Base-by-base conservation (phyloP, 2,888 invertebrate genomes). In the Ophioninae sp. region DNA sequence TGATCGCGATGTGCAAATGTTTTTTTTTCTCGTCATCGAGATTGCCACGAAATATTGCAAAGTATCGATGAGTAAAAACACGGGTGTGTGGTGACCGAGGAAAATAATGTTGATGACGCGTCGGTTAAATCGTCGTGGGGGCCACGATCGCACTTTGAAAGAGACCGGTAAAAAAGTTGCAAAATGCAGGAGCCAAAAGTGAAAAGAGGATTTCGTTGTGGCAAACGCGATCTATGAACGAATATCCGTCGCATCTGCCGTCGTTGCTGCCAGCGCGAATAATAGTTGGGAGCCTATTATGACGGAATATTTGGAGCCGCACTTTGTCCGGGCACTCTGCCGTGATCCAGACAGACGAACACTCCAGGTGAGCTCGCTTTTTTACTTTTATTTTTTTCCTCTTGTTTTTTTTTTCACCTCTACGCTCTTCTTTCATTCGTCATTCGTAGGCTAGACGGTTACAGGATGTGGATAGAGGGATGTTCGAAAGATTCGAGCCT, bases 251-350 rank as follows among this genome's bases (percentile, higher is more conserved):
- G 80, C 73, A 75, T 69, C 82, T 78, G 81, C 75, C 79, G 72
- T 67, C 80, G 69, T 82, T 51, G 76, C 72, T 77, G 79, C 73
- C 56, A 75, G 75, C 82, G 79, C 75, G 83, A 82, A 82, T 82
- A 85, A 85, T 85, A 86, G 85, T 85, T 75, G 79, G 72, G 82
- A 79, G 85, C 82, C 87, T 87, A 91, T 89, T 91, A 94, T 94
- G 94, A 93, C 93, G 91, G 93, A 94, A 90, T 94, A 93, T 88
- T 92, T 93, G 90, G 94, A 94, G 90, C 93, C 93, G 81, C 93
- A 94, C 88, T 94, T 94, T 88, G 93, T 94, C 86, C 93, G 94
- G 89, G 94, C 94, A 87, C 93, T 94, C 83, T 93, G 93, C 91
- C 93, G 93, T 88, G 94, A 94, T 88, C 94, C 94, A 72, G 94